These are phyloP conservation scores for Agelas oroides DNA, from an alignment of 37 sponge, comb jelly and placozoan genomes.

Conservation along the genomic window DNA sequence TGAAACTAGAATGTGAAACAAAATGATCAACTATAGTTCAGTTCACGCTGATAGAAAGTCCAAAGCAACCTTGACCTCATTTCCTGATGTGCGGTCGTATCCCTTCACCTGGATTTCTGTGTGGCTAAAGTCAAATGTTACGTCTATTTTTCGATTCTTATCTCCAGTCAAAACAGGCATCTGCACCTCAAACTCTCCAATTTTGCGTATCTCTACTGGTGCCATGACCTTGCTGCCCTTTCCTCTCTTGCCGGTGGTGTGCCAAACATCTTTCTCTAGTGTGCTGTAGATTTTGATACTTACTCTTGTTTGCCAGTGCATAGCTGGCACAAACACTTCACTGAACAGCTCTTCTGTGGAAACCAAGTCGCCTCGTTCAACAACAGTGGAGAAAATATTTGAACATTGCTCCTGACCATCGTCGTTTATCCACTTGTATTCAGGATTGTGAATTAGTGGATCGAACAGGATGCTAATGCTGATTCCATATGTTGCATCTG, in stretches of 20 bases:
- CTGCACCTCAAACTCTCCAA: conserved; percentile 16
- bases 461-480: not conserved
- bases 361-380: not conserved
- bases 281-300: conserved; percentile 1
- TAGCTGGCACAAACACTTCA: not conserved
- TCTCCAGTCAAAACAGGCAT: conserved; percentile 30
- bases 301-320: not conserved
- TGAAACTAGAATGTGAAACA: no score
- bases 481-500: conserved; percentile 53
- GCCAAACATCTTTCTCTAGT: not conserved
- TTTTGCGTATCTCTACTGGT: not conserved
- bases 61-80: conserved; percentile 25
- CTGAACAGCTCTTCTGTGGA: not conserved
- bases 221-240: no score
- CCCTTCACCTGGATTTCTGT: conserved; percentile 53
- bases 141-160: conserved; percentile 8
- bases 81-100: conserved; percentile 11
- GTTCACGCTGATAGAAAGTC: conserved; percentile 22
- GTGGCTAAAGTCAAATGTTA: conserved; percentile 51
- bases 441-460: not conserved
- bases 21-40: no score
- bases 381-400: conserved; percentile 2
- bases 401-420: not conserved
- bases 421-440: not conserved
- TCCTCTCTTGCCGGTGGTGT: not conserved